Evolutionary conservation across 2,888 invertebrate species (phyloP).

Genomic region (Pandemis corylana): DNA sequence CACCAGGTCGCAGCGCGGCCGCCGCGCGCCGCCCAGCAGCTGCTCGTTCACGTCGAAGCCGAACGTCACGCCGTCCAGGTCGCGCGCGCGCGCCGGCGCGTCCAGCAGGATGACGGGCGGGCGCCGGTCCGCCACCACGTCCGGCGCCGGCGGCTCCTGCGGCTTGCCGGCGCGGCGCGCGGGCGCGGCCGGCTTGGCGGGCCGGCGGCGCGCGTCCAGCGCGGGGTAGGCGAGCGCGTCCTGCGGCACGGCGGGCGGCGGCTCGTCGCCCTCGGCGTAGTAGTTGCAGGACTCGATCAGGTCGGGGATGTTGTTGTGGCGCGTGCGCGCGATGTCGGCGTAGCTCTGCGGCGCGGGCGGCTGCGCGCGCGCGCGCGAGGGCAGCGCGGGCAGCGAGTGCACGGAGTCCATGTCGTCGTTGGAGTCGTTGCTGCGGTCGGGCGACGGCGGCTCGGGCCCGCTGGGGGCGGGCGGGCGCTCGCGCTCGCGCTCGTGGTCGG

Average conservation of each 20-base stretch:
- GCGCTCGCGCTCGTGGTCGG: constrained; percentile 58
- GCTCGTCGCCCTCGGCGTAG: constrained; percentile 68
- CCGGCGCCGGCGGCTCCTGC: constrained; percentile 73
- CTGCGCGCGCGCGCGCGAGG: constrained; percentile 47
- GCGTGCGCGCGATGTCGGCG: constrained; percentile 91
- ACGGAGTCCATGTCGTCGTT: constrained; percentile 93
- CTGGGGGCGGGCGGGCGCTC: constrained; percentile 64
- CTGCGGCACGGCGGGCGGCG: constrained; percentile 42
- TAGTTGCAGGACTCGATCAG: constrained; percentile 82
- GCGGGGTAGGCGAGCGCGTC: constrained; percentile 56
- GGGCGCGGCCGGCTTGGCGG: constrained; percentile 59
- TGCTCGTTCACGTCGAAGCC: constrained; percentile 92
- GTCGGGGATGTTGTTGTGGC: constrained; percentile 79
- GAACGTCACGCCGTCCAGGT: constrained; percentile 90
- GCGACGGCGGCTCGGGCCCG: constrained; percentile 73
- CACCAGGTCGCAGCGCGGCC: constrained; percentile 64
- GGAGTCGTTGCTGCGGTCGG: constrained; percentile 93
- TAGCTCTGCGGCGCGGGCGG: constrained; percentile 85
- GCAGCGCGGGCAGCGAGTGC: constrained; percentile 90
- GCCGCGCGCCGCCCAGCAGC: constrained; percentile 80
- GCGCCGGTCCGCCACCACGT: constrained; percentile 78
- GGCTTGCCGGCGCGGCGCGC: constrained; percentile 55
- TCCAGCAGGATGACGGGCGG: constrained; percentile 91
- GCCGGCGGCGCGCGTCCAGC: constrained; percentile 47
- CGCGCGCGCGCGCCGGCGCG: constrained; percentile 80